Conservation (phyloP, 2,113 vertebrate species). For the Nothoprocta pentlandii region DNA sequence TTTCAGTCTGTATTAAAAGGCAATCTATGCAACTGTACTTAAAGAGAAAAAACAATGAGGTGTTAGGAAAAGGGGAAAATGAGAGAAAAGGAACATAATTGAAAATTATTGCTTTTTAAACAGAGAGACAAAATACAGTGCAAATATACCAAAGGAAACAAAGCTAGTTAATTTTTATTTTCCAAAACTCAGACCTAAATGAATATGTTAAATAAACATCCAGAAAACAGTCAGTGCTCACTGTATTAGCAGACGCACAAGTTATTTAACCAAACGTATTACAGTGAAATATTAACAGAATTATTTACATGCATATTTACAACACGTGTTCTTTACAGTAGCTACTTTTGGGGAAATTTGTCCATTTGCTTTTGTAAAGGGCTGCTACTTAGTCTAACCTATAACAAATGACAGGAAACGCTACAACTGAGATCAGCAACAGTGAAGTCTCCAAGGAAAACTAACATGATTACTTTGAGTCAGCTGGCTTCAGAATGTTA, state of each 20-base stretch:
- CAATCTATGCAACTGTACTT: neutral
- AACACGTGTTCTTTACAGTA: conserved; percentile 62
- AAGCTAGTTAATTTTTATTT: conserved; percentile 79
- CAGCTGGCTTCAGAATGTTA: conserved; percentile 38
- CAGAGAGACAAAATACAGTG: neutral
- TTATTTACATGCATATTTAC: conserved; percentile 86
- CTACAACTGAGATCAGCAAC: conserved; percentile 63
- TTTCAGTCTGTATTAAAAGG: neutral
- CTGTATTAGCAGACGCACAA: conserved; percentile 74
- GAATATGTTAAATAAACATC: conserved; percentile 73
- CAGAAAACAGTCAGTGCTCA: conserved; percentile 74
- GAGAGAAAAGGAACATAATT: neutral
- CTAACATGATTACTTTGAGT: conserved; percentile 58
- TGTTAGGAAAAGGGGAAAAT: neutral
- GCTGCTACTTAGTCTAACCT: conserved; percentile 60
- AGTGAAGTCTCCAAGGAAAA: conserved; percentile 20
- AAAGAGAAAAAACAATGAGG: neutral
- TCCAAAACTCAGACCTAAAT: conserved; percentile 76
- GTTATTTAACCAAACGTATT: conserved; percentile 69
- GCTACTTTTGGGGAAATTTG: conserved; percentile 56
- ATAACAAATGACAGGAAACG: conserved; percentile 42
- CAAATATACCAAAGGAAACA: conserved; percentile 69
- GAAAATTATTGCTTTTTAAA: neutral
- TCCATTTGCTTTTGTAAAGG: conserved; percentile 49
- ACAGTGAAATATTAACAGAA: conserved; percentile 79